Evolutionary conservation across 1,140 invertebrate species (phyloP).

Genomic region (Doryteuthis pealeii): DNA sequence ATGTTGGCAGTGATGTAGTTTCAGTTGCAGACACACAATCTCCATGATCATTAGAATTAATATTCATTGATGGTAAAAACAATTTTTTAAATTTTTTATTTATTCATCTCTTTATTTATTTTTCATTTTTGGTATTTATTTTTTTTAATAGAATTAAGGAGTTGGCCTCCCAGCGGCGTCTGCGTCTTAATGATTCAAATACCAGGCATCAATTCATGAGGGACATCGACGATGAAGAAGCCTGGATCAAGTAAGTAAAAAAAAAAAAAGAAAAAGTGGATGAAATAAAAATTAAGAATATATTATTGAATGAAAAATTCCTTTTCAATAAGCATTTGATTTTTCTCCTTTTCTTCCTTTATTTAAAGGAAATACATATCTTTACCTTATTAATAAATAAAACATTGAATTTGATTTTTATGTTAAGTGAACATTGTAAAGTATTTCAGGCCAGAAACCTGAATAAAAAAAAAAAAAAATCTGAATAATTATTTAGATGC

Average conservation of each 20-base stretch:
- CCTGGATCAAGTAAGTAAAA: constrained; percentile 91
- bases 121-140: too few relatives aligned
- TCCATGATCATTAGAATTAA: too few relatives aligned
- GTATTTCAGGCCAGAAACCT: background rate
- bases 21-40: too few relatives aligned
- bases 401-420: background rate
- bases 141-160: constrained; percentile 70
- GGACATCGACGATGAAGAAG: constrained; percentile 99
- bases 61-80: too few relatives aligned
- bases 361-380: too few relatives aligned
- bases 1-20: too few relatives aligned
- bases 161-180: constrained; percentile 85
- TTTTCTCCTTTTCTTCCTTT: too few relatives aligned
- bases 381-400: too few relatives aligned
- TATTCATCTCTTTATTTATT: background rate
- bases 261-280: too few relatives aligned
- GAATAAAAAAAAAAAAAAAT: background rate
- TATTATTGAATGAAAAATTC: background rate
- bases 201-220: constrained; percentile 99
- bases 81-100: background rate
- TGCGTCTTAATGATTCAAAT: constrained; percentile 89
- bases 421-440: background rate
- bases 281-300: too few relatives aligned
- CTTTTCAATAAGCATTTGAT: background rate
- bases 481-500: too few relatives aligned